Base-by-base conservation (phyloP, 35 echinoderm and acorn worm species). In the Patiria miniata region DNA sequence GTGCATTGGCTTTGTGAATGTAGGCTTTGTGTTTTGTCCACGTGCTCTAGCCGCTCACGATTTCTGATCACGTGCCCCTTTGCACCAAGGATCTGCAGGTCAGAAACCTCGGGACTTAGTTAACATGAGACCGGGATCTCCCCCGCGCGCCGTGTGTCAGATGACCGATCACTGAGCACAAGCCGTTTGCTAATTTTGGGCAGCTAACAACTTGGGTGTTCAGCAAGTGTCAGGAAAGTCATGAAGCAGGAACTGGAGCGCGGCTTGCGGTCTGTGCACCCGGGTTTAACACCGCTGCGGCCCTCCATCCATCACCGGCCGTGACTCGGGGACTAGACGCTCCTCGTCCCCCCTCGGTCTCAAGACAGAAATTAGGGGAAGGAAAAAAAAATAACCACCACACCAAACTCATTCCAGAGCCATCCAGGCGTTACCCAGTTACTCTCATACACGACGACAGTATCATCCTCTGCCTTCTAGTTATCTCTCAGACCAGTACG, bases 131-230 rank as follows among this genome's bases (percentile, higher is more conserved):
- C 26, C 26, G 7, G 21, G 65, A 73, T 32, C 34, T 30, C 26
- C 65, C 8, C 34, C 29, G 3, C 21, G 0, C 42, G 12, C 42
- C 12, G 26, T 32, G 65, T 16, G 65, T 34, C 65, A 34, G 21
- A 32, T 73, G 65, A 73, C 26, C 65, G 65, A 73, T 73, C 65
- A 10, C 65, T 73, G 65, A 10, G 29, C 65, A 22, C 21, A 73
- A 73, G 65, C 65, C 34, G 65, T 73, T 73, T 73, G 65, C 65
- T 73, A 73, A 73, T 73, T 73, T n/a, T 73, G 65, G 65, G 65
- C 21, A 73, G 65, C 65, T 73, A 73, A 73, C 65, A 73, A 73
- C 65, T 30, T 73, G 65, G 65, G 65, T 73, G 65, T 73, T 73
- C 65, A 73, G 65, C 65, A 73, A 73, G 65, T 73, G 65, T 73